phyloP scores from a whole-genome alignment of 2,797 vertebrate genomes.

The Enteromius paludinosus region DNA sequence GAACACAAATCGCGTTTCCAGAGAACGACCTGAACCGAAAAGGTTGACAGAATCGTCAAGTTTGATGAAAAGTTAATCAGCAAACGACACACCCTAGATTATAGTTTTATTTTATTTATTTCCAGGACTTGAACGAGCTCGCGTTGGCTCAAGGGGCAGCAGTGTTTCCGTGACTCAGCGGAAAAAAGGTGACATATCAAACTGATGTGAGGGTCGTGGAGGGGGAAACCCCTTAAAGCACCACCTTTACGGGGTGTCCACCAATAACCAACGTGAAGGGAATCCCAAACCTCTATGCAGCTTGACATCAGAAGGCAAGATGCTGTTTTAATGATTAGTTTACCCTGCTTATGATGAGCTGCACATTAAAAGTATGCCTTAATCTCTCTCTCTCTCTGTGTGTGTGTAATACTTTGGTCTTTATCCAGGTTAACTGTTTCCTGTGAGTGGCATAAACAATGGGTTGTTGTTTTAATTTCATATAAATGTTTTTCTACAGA shows the following conservation, averaged over 20 bases:
- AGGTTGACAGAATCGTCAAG: background rate
- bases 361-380: background rate
- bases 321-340: slow-evolving; percentile 62
- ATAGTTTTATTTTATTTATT: background rate
- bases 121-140: background rate
- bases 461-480: slow-evolving; percentile 68
- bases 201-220: slow-evolving; percentile 38
- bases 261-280: slow-evolving; percentile 56
- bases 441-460: slow-evolving; percentile 65
- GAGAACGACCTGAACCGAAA: background rate
- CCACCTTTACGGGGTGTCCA: background rate
- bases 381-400: background rate
- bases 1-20: background rate
- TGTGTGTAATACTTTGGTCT: background rate
- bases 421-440: slow-evolving; percentile 46
- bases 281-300: slow-evolving; percentile 73
- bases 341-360: slow-evolving; percentile 5
- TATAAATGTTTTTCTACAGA: background rate
- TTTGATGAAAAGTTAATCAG: no score
- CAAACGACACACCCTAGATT: background rate
- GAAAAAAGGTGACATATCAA: slow-evolving; percentile 50
- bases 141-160: background rate
- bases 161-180: slow-evolving; percentile 49
- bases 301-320: slow-evolving; percentile 68
- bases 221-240: slow-evolving; percentile 39